Evolutionary conservation across 2,113 vertebrate species (phyloP), one percentile per base, ranked within the genome.

Genomic region (Bagarius yarrelli): DNA sequence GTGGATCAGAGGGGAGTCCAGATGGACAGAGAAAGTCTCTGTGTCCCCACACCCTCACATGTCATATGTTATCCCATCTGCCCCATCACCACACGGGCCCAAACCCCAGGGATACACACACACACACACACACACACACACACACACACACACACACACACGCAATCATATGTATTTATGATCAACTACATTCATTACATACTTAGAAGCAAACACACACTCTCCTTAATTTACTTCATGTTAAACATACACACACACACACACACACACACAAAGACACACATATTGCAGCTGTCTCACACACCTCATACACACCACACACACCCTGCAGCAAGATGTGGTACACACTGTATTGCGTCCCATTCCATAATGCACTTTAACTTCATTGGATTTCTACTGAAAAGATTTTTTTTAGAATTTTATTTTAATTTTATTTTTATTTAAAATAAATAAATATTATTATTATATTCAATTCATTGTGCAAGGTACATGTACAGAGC

Each of bases 1-100:
- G 91, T 84, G 81, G 87, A 90, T 93, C 92, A 88, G 89, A 90
- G 92, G 92, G 91, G 91, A 91, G 90, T 90, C 91, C 92, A 93
- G 93, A 93, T 93, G 93, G 92, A 92, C 89, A n/a, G 85, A 90
- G 84, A 89, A 85, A 83, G 84, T 84, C 88, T 83, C 80, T 83
- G 87, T 87, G 84, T 88, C 86, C 88, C 84, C 73, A 76, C 86
- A 87, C 87, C 87, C 92, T 93, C 92, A 90, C 90, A 89, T 92
- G 93, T 94, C 93, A 94, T 94, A 94, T 94, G 92, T 91, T 93
- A 89, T 92, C 93, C 93, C 93, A 94, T 94, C 93, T 93, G 93
- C 89, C 92, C 90, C 79, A 87, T 91, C 90, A 92, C 91, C 89
- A 89, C 90, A 90, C 90, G 89, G 90, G 91, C 91, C 91, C 86